Percentiles rank a stretch among this genome's conserved stretches.
Conservation (phyloP, 2,113 vertebrate genomes). For the Cyphomyrus discorhynchus region DNA sequence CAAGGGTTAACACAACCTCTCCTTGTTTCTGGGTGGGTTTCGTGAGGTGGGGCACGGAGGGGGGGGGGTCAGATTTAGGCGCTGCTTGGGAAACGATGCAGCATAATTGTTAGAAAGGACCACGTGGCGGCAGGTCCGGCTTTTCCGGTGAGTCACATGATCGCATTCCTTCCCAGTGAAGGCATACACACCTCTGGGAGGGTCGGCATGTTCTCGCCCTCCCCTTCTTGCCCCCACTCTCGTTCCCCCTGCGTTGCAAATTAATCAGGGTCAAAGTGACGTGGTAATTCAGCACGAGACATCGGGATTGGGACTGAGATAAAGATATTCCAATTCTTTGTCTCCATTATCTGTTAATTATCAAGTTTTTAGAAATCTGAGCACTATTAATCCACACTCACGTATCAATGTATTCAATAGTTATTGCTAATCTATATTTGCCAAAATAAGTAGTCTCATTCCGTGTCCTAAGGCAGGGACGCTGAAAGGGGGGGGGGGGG, state of each 20-base stretch:
- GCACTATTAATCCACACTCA: background rate
- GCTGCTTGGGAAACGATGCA: background rate
- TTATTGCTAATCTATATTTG: slow-evolving; percentile 4
- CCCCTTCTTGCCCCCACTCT: background rate
- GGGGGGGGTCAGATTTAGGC: slow-evolving; percentile 30
- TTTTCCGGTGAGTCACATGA: background rate
- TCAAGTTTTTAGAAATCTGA: slow-evolving; percentile 19
- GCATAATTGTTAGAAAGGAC: background rate
- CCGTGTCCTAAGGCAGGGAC: background rate
- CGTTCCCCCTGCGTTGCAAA: background rate
- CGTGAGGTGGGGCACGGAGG: slow-evolving; percentile 23
- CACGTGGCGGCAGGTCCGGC: background rate
- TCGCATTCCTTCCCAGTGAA: background rate
- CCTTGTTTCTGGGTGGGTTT: slow-evolving; percentile 54
- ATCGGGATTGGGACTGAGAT: slow-evolving; percentile 11
- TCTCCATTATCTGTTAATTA: slow-evolving; percentile 19
- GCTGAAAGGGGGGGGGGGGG: too few relatives aligned
- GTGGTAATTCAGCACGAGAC: slow-evolving; percentile 3
- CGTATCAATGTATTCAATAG: background rate
- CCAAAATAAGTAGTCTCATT: background rate
- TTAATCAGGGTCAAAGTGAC: background rate
- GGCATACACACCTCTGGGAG: background rate
- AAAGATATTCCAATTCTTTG: background rate
- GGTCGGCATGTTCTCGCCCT: background rate
- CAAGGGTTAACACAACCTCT: slow-evolving; percentile 77